Evolutionary conservation across 2,113 vertebrate species (phyloP).

Genomic region (Ammodramus savannarum): DNA sequence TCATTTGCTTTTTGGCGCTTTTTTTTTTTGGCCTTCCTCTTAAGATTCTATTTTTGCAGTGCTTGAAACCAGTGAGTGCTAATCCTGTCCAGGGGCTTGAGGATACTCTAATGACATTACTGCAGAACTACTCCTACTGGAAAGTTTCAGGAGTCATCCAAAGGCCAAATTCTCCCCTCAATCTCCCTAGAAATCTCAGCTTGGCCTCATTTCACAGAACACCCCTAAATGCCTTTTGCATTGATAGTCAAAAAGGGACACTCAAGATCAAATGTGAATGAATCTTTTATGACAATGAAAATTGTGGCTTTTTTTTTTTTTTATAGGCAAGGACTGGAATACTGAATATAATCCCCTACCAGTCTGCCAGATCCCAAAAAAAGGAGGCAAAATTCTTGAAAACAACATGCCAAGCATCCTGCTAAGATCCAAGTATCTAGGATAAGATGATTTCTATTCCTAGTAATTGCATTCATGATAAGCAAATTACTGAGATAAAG

Average conservation of each 20-base stretch:
- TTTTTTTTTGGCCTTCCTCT: neutral
- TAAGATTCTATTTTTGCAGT: neutral
- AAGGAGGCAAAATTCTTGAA: neutral
- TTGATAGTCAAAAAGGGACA: neutral
- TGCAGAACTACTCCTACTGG: neutral
- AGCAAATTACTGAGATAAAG: slow-evolving; percentile 4
- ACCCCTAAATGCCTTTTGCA: neutral
- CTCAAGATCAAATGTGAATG: neutral
- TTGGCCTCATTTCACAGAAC: neutral
- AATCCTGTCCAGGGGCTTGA: neutral
- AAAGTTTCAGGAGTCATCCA: neutral
- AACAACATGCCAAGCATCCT: neutral
- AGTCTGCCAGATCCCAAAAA: neutral
- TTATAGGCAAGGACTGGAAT: neutral
- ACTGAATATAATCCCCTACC: neutral
- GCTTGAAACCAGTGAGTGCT: neutral
- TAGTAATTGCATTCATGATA: neutral
- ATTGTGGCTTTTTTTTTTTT: neutral
- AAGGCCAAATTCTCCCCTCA: neutral
- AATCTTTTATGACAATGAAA: neutral
- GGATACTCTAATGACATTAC: neutral
- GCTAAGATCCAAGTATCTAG: neutral
- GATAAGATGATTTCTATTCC: neutral
- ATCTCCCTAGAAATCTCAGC: neutral
- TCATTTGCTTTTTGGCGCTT: fast-evolving